A percentile compares a stretch with the other conserved stretches of the same genome.
These are phyloP conservation scores for Pinctada fucata DNA, from an alignment of 2,888 invertebrate species.

Conservation along the genomic window DNA sequence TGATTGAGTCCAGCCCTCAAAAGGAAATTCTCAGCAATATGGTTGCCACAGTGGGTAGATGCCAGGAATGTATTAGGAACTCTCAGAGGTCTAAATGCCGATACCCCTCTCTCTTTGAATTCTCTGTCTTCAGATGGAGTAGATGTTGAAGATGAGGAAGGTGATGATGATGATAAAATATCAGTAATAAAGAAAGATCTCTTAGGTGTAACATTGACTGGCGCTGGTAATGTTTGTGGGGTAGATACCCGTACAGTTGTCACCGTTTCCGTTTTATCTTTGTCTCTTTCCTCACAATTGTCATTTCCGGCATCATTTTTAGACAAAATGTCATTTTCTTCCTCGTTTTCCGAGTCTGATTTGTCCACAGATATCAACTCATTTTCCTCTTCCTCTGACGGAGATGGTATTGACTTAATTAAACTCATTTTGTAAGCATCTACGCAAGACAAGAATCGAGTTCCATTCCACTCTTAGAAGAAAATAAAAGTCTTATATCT, in stretches of 20 bases:
- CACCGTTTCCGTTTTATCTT: too few relatives aligned
- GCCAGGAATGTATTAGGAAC: constrained; percentile 30
- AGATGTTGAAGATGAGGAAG: constrained; percentile 8
- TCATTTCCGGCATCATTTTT: too few relatives aligned
- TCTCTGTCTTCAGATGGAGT: background rate
- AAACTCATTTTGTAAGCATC: too few relatives aligned
- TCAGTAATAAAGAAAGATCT: constrained; percentile 42
- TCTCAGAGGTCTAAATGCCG: constrained; percentile 39
- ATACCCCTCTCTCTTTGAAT: constrained; percentile 7
- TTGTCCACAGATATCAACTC: constrained; percentile 23
- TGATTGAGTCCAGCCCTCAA: background rate
- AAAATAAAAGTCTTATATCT: too few relatives aligned
- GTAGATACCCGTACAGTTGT: too few relatives aligned
- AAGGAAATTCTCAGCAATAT: background rate
- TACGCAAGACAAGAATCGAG: too few relatives aligned
- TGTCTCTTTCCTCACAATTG: too few relatives aligned
- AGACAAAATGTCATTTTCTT: background rate
- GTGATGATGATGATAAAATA: constrained; percentile 31
- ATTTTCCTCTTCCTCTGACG: background rate
- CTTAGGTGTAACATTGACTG: constrained; percentile 25
- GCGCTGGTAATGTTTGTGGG: background rate
- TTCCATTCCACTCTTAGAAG: too few relatives aligned
- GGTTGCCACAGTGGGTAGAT: background rate
- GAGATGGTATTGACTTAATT: too few relatives aligned
- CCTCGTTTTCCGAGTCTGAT: constrained; percentile 30